Base-by-base conservation (phyloP, 2,113 vertebrate genomes). In the Microcebus ravelobensis region DNA sequence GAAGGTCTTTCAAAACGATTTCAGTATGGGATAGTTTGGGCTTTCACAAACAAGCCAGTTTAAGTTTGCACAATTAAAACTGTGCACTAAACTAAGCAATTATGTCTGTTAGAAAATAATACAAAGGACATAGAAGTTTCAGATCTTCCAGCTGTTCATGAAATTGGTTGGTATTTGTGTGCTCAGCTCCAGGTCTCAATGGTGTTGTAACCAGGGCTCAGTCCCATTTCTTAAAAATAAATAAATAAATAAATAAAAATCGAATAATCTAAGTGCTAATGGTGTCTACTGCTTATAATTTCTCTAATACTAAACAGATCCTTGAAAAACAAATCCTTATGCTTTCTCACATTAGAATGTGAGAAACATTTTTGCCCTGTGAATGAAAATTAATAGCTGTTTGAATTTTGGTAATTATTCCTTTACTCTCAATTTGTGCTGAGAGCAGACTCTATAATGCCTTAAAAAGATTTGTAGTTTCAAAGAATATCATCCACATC, bases 61-160 rank as follows among this genome's bases (percentile, higher is more conserved):
- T 92, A 93, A 94, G 21, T 86, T 79, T 94, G 14, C 23, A 94
- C 52, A 93, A 87, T 59, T 95, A 20, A 59, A 93, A 93, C 27
- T 94, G 13, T 90, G 31, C 59, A 73, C 42, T 61, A 73, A 90
- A 94, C 31, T 76, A 74, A 93, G 39, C 88, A 93, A 93, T 94
- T 93, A 70, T 61, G 48, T 91, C 50, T 93, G 29, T 95, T 96
- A 67, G n/a, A 81, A 95, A 95, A 80, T 77, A 95, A 76, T 77
- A 79, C 52, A 95, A 87, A 91, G 39, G 63, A n/a, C 48, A 87
- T n/a, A 74, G 65, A 71, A 59, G 87, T 94, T 91, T 91, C n/a
- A 96, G 90, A 71, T 31, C 27, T 96, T 95, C 73, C 79, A 94
- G n/a, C 25, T 92, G 65, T 31, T 96, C n/a, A 63, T 81, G 55